Base-by-base conservation (phyloP, 2,113 vertebrate species). In the Diglossa brunneiventris region DNA sequence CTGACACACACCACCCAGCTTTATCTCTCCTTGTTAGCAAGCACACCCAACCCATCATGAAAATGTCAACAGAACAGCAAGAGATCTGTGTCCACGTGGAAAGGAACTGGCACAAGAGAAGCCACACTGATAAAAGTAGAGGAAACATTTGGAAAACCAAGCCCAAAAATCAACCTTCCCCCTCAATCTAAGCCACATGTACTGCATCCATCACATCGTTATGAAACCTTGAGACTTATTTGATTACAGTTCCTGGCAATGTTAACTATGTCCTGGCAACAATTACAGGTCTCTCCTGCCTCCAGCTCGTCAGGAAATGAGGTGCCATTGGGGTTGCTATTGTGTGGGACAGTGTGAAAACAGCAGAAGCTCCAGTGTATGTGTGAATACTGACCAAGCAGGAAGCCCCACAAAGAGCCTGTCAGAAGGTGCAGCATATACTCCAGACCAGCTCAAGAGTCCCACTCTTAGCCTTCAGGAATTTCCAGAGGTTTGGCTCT, bases 41-140 rank as follows among this genome's bases (percentile, higher is more conserved):
- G 75, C 75, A 94, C 91, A 91, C 82, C 63, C 93, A 92, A 27
- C 33, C 47, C 63, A 88, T 77, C 84, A 85, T 4, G 10, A 66
- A 91, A 85, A 78, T 10, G 46, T 92, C 87, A 95, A 66, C 50
- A 89, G 37, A 89, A 87, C 89, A 92, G 79, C 68, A 52, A 91
- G 89, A 73, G 67, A 72, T 53, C 66, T 49, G 44, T 14, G 28
- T 87, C 78, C 67, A 39, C 1, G 0, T 30, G 84, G 74, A 89
- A 64, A 94, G 53, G 63, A 82, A 39, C 70, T 69, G n/a, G 62
- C 67, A 73, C 39, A 80, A 74, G 37, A 55, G 66, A 83, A 92
- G 15, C 63, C 63, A 85, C 39, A 4, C 30, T 62, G 89, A 83
- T 80, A 91, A 82, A 30, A 95, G 70, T 12, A 90, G 72, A 86